Evolutionary conservation across 2,888 invertebrate genomes (phyloP).

Genomic region (Plebejus anna): DNA sequence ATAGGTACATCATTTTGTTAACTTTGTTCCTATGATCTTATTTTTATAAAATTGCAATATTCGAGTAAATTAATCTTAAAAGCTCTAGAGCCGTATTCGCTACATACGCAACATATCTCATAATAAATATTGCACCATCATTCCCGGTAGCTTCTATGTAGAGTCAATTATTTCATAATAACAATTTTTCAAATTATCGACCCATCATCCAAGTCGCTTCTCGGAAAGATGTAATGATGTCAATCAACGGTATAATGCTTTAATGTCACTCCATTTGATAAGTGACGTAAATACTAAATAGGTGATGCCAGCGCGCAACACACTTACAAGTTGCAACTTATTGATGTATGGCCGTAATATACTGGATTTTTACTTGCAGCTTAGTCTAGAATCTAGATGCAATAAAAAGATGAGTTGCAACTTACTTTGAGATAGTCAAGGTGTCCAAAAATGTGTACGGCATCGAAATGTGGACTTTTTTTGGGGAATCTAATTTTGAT

Average conservation of each 20-base stretch:
- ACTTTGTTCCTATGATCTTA: no score
- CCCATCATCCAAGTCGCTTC: conserved; percentile 14
- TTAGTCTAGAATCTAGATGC: neutral
- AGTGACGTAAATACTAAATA: conserved; percentile 14
- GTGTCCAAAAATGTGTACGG: no score
- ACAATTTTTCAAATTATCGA: conserved; percentile 15
- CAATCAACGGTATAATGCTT: conserved; percentile 23
- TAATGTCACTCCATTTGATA: conserved; percentile 26
- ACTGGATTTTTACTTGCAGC: neutral
- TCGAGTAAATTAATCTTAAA: neutral
- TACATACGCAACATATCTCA: neutral
- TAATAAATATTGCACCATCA: conserved; percentile 6
- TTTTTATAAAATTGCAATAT: neutral
- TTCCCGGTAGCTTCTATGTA: conserved; percentile 7
- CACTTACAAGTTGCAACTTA: neutral
- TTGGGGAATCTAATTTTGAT: no score
- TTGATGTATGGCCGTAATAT: neutral
- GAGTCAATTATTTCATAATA: conserved; percentile 16
- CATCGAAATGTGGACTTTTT: no score
- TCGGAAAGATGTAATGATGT: conserved; percentile 21
- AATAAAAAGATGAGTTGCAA: neutral
- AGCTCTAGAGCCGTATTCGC: neutral
- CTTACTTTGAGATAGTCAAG: neutral
- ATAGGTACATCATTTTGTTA: neutral
- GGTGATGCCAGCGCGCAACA: conserved; percentile 1